These are phyloP conservation scores for Trypoxylon attenuatum DNA, from an alignment of 2,888 invertebrate species.

Conservation along the genomic window DNA sequence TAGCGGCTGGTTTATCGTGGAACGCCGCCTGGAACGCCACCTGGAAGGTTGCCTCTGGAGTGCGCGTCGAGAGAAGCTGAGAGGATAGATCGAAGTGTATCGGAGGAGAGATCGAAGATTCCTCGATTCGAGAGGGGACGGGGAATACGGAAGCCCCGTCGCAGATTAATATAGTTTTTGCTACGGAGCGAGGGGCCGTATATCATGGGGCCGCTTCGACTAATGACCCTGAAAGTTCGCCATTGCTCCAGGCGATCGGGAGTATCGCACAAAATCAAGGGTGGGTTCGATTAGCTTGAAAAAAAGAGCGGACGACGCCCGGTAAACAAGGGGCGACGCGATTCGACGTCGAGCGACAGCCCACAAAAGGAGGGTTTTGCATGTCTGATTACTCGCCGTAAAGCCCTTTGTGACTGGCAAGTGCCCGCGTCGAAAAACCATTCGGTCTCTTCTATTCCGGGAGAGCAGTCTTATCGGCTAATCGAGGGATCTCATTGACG, in stretches of 20 bases:
- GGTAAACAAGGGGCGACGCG: constrained; percentile 8
- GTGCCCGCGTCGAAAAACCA: constrained; percentile 47
- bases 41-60: not conserved
- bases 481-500: constrained; percentile 30
- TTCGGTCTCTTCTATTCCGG: constrained; percentile 43
- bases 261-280: constrained; percentile 1
- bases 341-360: constrained; percentile 19
- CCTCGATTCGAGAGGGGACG: too few species aligned
- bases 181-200: constrained; percentile 21
- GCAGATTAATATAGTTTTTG: constrained; percentile 38
- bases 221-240: constrained; percentile 53
- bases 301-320: constrained; percentile 7
- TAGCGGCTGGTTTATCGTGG: constrained; percentile 43
- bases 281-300: not conserved
- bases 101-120: not conserved
- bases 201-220: constrained; percentile 41
- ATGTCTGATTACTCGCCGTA: constrained; percentile 58
- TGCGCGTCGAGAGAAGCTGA: not conserved
- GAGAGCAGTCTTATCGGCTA: constrained; percentile 40
- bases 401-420: constrained; percentile 52
- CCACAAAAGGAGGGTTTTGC: constrained; percentile 58
- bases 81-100: not conserved
- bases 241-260: constrained; percentile 14
- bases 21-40: constrained; percentile 33
- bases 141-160: constrained; percentile 4